Evolutionary conservation across 2,113 vertebrate genomes (phyloP).

Genomic region (Delphinapterus leucas): DNA sequence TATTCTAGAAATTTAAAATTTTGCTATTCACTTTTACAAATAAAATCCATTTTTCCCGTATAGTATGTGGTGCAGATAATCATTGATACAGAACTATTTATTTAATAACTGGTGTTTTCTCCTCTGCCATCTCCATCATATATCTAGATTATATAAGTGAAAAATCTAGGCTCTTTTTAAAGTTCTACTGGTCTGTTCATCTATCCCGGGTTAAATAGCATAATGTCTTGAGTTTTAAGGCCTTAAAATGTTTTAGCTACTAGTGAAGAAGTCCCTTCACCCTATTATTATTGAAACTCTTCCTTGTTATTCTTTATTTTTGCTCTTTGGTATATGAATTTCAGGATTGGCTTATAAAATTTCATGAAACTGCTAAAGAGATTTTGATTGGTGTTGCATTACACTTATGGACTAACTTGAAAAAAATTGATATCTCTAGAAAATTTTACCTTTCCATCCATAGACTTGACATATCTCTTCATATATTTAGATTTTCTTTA

Average conservation of each 20-base stretch:
- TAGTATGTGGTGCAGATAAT: neutral
- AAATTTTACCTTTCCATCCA: neutral
- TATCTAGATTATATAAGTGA: neutral
- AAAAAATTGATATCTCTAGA: neutral
- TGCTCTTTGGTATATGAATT: neutral
- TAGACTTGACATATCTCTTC: neutral
- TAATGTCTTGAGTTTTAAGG: neutral
- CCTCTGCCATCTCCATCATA: neutral
- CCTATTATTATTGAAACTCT: neutral
- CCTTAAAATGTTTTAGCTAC: neutral
- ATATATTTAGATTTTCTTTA: neutral
- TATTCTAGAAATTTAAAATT: neutral
- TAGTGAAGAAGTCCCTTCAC: neutral
- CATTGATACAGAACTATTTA: neutral
- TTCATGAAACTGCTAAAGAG: neutral
- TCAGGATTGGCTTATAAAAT: neutral
- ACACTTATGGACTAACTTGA: neutral
- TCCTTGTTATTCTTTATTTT: neutral
- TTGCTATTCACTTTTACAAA: neutral
- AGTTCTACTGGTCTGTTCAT: neutral
- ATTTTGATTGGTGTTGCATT: neutral
- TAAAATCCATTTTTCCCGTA: neutral
- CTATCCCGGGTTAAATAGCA: neutral
- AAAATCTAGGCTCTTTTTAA: neutral
- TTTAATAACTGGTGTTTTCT: neutral